phyloP scores from a whole-genome alignment of 1,140 invertebrate species.

The Psilanteris sp. region DNA sequence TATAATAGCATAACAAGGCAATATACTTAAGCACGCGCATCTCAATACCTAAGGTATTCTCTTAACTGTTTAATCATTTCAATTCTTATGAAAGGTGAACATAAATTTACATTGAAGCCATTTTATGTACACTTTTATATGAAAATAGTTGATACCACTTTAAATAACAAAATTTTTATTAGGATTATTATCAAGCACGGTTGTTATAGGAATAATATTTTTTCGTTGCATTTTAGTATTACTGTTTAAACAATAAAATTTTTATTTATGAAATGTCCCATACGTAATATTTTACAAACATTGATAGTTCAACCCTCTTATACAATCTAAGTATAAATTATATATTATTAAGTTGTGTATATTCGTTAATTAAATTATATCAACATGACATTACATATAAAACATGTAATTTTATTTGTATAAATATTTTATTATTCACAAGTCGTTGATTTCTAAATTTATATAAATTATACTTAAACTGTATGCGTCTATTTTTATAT shows the following conservation, averaged over 20 bases:
- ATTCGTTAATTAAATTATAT: not conserved
- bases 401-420: conserved; percentile 13
- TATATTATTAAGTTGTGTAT: not conserved
- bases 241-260: conserved; percentile 10
- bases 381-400: not conserved
- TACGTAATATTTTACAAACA: conserved; percentile 1
- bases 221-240: too few relatives aligned
- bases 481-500: not conserved
- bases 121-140: conserved; percentile 32
- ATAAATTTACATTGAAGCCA: conserved; percentile 21
- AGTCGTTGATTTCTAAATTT: not conserved
- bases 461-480: conserved; percentile 8
- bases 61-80: conserved; percentile 14
- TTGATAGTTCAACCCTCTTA: not conserved
- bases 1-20: conserved; percentile 44
- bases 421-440: conserved; percentile 10
- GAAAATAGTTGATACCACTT: conserved; percentile 38
- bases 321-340: conserved; percentile 15
- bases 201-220: too few relatives aligned
- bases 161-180: not conserved
- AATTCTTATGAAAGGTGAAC: conserved; percentile 30
- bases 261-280: conserved; percentile 5
- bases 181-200: not conserved
- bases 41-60: conserved; percentile 36
- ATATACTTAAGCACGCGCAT: conserved; percentile 37